phyloP scores from a whole-genome alignment of 2,797 vertebrate species.

The Tolypeutes matacus region DNA sequence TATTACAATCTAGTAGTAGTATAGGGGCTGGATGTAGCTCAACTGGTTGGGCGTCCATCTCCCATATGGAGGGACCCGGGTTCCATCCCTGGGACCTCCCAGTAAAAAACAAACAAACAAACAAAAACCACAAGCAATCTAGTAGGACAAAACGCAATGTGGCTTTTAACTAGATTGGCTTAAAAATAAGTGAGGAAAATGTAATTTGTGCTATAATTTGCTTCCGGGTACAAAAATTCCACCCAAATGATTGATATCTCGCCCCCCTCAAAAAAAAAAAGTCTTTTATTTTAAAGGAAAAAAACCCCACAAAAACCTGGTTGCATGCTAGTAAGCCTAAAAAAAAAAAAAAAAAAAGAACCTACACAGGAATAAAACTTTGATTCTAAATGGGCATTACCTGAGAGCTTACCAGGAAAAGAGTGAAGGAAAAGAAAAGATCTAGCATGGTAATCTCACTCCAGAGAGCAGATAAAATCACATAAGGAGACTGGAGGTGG shows the following conservation, averaged over 20 bases:
- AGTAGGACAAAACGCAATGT: conserved; percentile 22
- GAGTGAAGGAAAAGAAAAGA: neutral
- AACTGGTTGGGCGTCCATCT: too few relatives aligned
- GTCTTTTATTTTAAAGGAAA: neutral
- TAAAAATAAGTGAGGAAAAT: conserved; percentile 37
- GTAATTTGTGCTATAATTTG: conserved; percentile 39
- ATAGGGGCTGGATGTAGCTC: too few relatives aligned
- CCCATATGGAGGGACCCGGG: too few relatives aligned
- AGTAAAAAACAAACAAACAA: too few relatives aligned
- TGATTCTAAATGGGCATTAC: neutral
- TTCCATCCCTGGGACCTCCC: too few relatives aligned
- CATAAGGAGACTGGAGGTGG: neutral
- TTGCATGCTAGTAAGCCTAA: conserved; percentile 23
- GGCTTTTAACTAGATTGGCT: conserved; percentile 32
- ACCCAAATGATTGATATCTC: conserved; percentile 9
- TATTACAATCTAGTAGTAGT: neutral
- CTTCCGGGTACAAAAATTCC: conserved; percentile 29
- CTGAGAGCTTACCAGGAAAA: neutral
- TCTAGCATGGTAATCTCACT: neutral
- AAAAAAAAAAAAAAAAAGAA: neutral
- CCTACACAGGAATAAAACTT: conserved; percentile 41
- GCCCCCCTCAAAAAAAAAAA: neutral
- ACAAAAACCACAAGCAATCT: too few relatives aligned
- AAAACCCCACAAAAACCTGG: neutral
- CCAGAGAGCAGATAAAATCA: neutral